A percentile compares a stretch with the other conserved stretches of the same genome.
These are phyloP conservation scores for Esox lucius DNA, from an alignment of 2,797 vertebrate species.

Conservation along the genomic window DNA sequence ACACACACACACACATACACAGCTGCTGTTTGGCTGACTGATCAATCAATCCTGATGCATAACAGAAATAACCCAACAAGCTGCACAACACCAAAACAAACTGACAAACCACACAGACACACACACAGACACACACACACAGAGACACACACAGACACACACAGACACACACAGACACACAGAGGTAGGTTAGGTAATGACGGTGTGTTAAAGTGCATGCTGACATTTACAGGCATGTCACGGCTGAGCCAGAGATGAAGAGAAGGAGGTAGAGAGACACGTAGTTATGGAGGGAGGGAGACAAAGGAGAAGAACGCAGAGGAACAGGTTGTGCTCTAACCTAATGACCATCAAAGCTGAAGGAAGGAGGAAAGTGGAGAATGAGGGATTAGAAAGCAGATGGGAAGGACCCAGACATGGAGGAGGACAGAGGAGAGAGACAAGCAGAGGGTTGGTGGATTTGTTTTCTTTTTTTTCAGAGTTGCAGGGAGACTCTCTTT, in stretches of 20 bases:
- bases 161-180: conserved; percentile 9
- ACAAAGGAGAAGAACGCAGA: neutral
- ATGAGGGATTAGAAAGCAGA: neutral
- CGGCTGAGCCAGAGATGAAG: conserved; percentile 5
- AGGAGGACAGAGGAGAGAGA: conserved; percentile 6
- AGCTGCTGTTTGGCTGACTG: conserved; percentile 24
- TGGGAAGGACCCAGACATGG: neutral
- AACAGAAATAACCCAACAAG: conserved; percentile 1
- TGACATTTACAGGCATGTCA: conserved; percentile 8
- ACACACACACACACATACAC: conserved; percentile 2
- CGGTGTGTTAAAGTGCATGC: neutral
- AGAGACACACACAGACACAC: neutral
- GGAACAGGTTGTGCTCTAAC: conserved; percentile 9
- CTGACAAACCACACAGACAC: neutral
- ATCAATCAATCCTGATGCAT: conserved; percentile 25
- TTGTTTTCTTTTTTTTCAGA: neutral
- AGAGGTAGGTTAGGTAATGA: conserved; percentile 8
- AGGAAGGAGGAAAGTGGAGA: conserved; percentile 7
- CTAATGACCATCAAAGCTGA: conserved; percentile 23
- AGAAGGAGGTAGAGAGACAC: neutral
- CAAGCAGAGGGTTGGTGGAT: neutral
- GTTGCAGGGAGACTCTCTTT: neutral
- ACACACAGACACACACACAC: conserved; percentile 5
- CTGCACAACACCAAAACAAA: conserved; percentile 2
- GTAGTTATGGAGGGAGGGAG: neutral